Evolutionary conservation across 2,888 invertebrate genomes (phyloP).

Genomic region (Ceratothoa steindachneri): DNA sequence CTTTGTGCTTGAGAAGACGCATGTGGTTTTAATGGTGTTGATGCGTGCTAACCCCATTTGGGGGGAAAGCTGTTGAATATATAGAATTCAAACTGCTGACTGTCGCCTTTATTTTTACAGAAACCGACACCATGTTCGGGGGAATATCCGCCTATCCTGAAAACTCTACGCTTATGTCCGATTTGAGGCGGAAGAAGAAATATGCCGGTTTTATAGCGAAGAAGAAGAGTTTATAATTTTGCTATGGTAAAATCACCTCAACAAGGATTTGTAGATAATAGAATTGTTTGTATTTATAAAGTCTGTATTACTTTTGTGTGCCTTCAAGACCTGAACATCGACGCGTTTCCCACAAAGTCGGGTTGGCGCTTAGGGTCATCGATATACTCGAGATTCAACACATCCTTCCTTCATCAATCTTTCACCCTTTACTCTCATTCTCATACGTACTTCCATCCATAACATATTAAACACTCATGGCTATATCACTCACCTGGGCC

Average conservation of each 20-base stretch:
- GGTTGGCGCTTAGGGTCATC: background rate
- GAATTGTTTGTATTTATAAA: too few species aligned
- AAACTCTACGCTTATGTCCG: slow-evolving; percentile 76
- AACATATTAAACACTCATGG: too few species aligned
- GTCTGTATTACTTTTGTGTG: background rate
- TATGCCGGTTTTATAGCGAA: slow-evolving; percentile 69
- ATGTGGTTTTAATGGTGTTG: too few species aligned
- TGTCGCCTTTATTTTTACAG: slow-evolving; percentile 53
- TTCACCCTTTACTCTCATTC: too few species aligned
- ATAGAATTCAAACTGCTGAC: background rate
- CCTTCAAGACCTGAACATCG: background rate
- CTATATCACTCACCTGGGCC: too few species aligned
- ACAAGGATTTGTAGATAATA: background rate
- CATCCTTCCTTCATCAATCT: too few species aligned
- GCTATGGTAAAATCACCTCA: background rate
- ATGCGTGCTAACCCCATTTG: too few species aligned
- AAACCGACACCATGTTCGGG: slow-evolving; percentile 66
- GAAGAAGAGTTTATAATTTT: too few species aligned
- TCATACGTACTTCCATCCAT: too few species aligned
- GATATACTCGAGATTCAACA: background rate
- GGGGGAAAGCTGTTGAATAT: background rate
- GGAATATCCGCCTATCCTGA: slow-evolving; percentile 80
- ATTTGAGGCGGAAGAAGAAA: slow-evolving; percentile 74
- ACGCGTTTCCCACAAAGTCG: background rate
- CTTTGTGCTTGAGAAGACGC: too few species aligned